phyloP scores from a whole-genome alignment of 2,797 vertebrate species.

The Gadopsis bispinosus region DNA sequence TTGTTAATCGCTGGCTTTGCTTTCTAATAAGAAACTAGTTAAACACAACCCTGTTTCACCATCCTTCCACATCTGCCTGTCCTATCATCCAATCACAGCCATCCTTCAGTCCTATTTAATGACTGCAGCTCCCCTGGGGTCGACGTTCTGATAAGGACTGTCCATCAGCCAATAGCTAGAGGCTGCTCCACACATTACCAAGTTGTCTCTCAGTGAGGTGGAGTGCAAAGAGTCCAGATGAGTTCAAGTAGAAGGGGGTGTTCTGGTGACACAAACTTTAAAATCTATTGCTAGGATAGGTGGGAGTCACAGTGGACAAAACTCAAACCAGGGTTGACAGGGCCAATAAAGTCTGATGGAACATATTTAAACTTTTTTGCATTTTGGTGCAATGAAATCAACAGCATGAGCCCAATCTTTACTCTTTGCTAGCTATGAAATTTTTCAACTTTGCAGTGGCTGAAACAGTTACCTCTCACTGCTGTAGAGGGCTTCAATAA shows the following conservation, averaged over 20 bases:
- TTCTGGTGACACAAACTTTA: too few relatives aligned
- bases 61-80: not conserved
- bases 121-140: constrained; percentile 30
- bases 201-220: not conserved
- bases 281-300: not conserved
- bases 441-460: not conserved
- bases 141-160: constrained; percentile 12
- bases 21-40: constrained; percentile 20
- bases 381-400: not conserved
- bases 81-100: constrained; percentile 28
- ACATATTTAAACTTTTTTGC: not conserved
- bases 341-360: not conserved
- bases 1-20: constrained; percentile 1
- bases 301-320: not conserved
- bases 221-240: not conserved
- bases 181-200: constrained; percentile 22
- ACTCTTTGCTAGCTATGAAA: not conserved
- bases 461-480: not conserved
- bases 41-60: not conserved
- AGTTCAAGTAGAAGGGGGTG: not conserved
- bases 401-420: not conserved
- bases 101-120: constrained; percentile 31
- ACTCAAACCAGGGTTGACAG: not conserved
- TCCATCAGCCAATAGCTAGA: constrained; percentile 51
- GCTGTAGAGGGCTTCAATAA: too few relatives aligned